Base-by-base conservation (phyloP, 2,888 invertebrate species). In the Baccha elongata region DNA sequence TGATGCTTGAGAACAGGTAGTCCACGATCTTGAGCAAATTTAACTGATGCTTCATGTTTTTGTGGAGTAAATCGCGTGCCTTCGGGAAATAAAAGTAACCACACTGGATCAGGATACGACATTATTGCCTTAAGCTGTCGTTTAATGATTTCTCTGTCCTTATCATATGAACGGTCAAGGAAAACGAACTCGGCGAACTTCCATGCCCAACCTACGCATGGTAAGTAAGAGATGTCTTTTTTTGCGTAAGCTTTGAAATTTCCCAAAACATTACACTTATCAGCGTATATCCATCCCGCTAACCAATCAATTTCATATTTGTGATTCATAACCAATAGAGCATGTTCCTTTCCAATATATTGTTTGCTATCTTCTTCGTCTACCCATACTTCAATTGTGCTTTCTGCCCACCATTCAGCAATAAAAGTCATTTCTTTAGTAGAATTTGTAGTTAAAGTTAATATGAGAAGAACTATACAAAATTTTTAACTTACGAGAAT, bases 261-360 rank as follows among this genome's bases (percentile, higher is more conserved):
- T 94, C 98, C 98, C 86, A 98, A 92, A 85, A 97, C 93, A 86
- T 92, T 91, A 85, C 95, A 92, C 86, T 96, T 92, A 86, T 98
- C 97, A 87, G 96, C 94, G 86, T 97, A 93, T 89, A 97, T 94
- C 98, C 98, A 98, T 17, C 98, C 97, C 91, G 96, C 94, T 0
- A 99, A 92, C 98, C 98, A 98, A 90, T 99, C 99, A 86, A 98
- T 94, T 92, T 99, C 98, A 90, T 97, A 98, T 44, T 95, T 94
- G 88, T 99, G 98, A 91, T 99, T 99, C 96, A 98, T 97, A 60
- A 98, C 92, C 55, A 97, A 93, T 87, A 97, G 94, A 8, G 95
- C 96, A 91, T 98, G 97, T 88, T 98, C 98, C 86, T 96, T 95
- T 21, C 97, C 98, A 89, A 93, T 94, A 90, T 93, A 95, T 87